phyloP scores from a whole-genome alignment of 2,797 vertebrate species.

The Melanotaenia boesemani region DNA sequence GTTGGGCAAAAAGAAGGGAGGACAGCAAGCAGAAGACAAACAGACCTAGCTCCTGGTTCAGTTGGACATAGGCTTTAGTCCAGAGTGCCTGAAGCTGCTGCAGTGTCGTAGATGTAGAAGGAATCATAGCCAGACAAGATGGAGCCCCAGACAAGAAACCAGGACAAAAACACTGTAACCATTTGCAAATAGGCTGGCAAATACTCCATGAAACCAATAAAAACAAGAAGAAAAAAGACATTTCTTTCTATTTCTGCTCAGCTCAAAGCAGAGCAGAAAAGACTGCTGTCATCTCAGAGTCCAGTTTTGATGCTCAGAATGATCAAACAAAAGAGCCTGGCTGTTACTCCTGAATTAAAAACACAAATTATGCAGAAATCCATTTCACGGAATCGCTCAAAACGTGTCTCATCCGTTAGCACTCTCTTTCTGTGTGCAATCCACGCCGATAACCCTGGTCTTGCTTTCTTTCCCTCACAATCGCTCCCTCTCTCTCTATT shows the following conservation, averaged over 20 bases:
- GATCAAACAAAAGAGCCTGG: slow-evolving; percentile 62
- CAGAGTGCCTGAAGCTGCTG: slow-evolving; percentile 63
- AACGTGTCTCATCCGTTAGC: slow-evolving; percentile 83
- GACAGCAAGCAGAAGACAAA: slow-evolving; percentile 76
- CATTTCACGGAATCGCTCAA: slow-evolving; percentile 77
- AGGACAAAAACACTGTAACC: slow-evolving; percentile 62
- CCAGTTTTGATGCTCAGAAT: slow-evolving; percentile 59
- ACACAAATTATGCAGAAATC: slow-evolving; percentile 76
- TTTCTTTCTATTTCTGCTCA: slow-evolving; percentile 61
- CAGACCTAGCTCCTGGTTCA: slow-evolving; percentile 73
- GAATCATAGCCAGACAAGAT: slow-evolving; percentile 71
- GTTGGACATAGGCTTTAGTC: slow-evolving; percentile 66
- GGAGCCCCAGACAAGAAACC: slow-evolving; percentile 75
- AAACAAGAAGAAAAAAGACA: slow-evolving; percentile 58
- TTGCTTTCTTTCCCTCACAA: slow-evolving; percentile 89
- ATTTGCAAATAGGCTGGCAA: slow-evolving; percentile 60
- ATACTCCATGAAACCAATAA: slow-evolving; percentile 72
- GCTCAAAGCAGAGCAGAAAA: slow-evolving; percentile 40
- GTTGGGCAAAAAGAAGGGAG: slow-evolving; percentile 67
- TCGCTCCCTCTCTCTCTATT: slow-evolving; percentile 89
- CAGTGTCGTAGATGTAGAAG: slow-evolving; percentile 47
- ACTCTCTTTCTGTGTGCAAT: slow-evolving; percentile 86
- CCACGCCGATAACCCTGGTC: slow-evolving; percentile 88
- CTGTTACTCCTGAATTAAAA: slow-evolving; percentile 75
- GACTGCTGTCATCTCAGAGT: slow-evolving; percentile 44